These are phyloP conservation scores for Carlito syrichta DNA, from an alignment of 2,113 vertebrate genomes.

Conservation along the genomic window DNA sequence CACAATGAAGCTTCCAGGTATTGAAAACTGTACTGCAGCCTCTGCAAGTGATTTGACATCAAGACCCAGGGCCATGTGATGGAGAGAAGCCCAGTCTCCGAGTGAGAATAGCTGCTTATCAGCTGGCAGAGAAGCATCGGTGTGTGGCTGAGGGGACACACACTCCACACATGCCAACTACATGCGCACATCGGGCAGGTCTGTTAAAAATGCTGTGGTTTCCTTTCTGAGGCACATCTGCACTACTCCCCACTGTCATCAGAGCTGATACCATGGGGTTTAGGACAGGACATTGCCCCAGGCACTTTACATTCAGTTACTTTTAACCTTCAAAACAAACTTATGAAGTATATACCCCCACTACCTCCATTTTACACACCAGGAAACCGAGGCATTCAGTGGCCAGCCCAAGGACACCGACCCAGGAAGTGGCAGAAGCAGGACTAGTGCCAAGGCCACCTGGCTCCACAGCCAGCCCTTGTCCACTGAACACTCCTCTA, in stretches of 20 bases:
- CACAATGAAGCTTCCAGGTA: fast-evolving
- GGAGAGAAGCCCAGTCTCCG: not conserved
- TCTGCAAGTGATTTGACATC: not conserved
- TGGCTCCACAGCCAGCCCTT: not conserved
- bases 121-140: not conserved
- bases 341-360: not conserved
- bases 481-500: not conserved
- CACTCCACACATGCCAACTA: no score
- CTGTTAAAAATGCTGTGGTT: not conserved
- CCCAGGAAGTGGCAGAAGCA: not conserved
- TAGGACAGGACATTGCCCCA: not conserved
- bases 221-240: not conserved
- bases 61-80: not conserved
- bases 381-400: not conserved
- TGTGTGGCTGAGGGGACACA: not conserved
- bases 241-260: not conserved
- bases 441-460: not conserved
- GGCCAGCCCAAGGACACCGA: not conserved
- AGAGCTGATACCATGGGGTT: not conserved
- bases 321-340: not conserved
- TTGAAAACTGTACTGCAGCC: fast-evolving
- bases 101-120: not conserved
- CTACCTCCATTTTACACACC: not conserved
- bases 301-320: not conserved
- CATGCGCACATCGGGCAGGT: fast-evolving